Base-by-base conservation (phyloP, 2,113 vertebrate species). In the Cephalopterus ornatus region DNA sequence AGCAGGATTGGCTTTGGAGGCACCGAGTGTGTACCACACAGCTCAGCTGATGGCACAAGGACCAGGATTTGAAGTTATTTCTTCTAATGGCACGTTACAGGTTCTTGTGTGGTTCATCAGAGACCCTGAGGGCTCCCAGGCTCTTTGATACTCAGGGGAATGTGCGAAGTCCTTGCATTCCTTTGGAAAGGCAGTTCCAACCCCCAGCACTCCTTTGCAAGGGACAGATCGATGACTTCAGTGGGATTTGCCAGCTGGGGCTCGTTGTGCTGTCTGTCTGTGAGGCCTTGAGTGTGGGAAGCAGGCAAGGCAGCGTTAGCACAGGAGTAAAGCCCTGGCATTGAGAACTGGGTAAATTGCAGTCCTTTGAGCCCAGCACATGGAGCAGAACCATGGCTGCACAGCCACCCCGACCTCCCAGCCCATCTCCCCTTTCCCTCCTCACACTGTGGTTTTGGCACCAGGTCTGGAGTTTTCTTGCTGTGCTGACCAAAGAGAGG, bases 171-270 rank as follows among this genome's bases (percentile, higher is more conserved):
- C 37, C 33, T 56, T 12, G 14, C 12, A 8, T 56, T 77, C 52
- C 85, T 80, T 72, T 47, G 55, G 32, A 23, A 66, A 53, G 50
- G 42, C 46, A 52, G 33, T 24, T 72, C 52, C 66, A 85, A 30
- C 32, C 39, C 46, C 37, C n/a, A 28, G 4, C 39, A 4, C 32
- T 67, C 11, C 44, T 85, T 56, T 79, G 66, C 33, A 8, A 75
- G 74, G 70, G 27, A 39, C 42, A 30, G 9, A 3, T 16, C 7
- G 53, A 2, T 52, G n/a, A 33, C 47, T 90, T 37, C 41, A 30
- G 44, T 55, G 62, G 66, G 28, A 16, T 65, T 79, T 79, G 47
- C 5, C 9, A 39, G 1, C 66, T 59, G 0, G 0, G 24, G 65
- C 52, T 85, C 2, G 0, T 53, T 16, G 2, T 59, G 16, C 32